Percentiles rank a stretch among this genome's conserved stretches.
Conservation (phyloP, 2,888 invertebrate genomes). For the Operophtera brumata region DNA sequence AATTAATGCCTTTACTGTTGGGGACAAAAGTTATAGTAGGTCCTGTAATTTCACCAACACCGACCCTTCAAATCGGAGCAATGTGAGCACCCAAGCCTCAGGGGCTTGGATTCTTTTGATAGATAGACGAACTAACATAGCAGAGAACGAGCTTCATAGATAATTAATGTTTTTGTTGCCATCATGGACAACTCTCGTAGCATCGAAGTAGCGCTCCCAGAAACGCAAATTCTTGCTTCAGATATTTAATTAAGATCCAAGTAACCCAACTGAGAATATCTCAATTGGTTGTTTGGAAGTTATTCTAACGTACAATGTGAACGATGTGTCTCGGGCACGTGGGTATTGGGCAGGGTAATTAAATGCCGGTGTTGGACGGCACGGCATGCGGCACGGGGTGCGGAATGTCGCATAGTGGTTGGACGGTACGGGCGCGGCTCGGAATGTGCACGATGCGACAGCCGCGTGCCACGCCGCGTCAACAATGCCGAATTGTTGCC, state of each 20-base stretch:
- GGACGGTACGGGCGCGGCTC: conserved; percentile 41
- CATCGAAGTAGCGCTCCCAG: neutral
- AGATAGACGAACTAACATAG: too few relatives aligned
- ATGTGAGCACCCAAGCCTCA: too few relatives aligned
- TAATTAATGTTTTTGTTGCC: too few relatives aligned
- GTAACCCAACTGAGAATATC: conserved; percentile 30
- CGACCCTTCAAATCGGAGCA: too few relatives aligned
- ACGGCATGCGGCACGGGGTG: conserved; percentile 46
- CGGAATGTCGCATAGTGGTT: conserved; percentile 35
- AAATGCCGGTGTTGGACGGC: conserved; percentile 68
- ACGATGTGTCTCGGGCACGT: conserved; percentile 51
- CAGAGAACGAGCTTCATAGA: too few relatives aligned
- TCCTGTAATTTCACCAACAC: too few relatives aligned
- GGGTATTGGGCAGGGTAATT: conserved; percentile 58
- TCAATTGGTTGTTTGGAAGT: conserved; percentile 53
- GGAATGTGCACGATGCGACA: conserved; percentile 40
- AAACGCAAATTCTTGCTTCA: conserved; percentile 27
- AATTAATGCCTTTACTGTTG: too few relatives aligned
- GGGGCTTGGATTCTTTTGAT: too few relatives aligned
- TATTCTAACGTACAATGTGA: conserved; percentile 66
- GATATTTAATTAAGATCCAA: conserved; percentile 26
- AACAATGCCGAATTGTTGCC: conserved; percentile 63
- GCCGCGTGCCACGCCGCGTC: conserved; percentile 53
- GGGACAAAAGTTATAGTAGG: too few relatives aligned
- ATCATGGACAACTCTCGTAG: too few relatives aligned